These are phyloP conservation scores for Tragulus kanchil DNA, from an alignment of 2,113 vertebrate genomes.

Conservation along the genomic window DNA sequence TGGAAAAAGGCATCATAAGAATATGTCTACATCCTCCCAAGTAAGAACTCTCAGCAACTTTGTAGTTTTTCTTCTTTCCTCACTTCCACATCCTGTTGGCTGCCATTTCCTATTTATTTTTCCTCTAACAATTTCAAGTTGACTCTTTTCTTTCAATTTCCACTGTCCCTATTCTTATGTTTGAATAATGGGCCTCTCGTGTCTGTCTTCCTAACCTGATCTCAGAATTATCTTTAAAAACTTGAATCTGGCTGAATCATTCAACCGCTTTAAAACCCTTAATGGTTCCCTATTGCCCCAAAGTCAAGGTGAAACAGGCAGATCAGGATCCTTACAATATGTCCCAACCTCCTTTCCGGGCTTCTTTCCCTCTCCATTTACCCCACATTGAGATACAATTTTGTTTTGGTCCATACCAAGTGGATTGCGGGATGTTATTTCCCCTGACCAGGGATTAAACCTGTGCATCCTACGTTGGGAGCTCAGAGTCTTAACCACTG, in stretches of 20 bases:
- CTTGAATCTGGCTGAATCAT: conserved; percentile 12
- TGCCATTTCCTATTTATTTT: conserved; percentile 5
- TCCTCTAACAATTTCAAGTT: conserved; percentile 7
- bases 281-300: neutral
- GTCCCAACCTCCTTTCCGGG: neutral
- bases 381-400: neutral
- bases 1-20: conserved; percentile 28
- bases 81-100: neutral
- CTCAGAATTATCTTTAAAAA: conserved; percentile 64
- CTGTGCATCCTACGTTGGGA: neutral
- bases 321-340: neutral
- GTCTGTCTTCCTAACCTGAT: conserved; percentile 42
- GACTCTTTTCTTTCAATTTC: neutral
- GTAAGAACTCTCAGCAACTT: neutral
- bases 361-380: neutral
- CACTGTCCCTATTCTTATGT: neutral
- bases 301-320: neutral
- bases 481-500: neutral
- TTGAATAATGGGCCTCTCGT: neutral
- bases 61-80: neutral
- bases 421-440: neutral
- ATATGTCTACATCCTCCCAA: neutral
- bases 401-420: neutral
- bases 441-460: neutral
- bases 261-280: conserved; percentile 45